A percentile compares a stretch with the other conserved stretches of the same genome.
Conservation (phyloP, 1,140 invertebrate species). For the Matsumurasca onukii region DNA sequence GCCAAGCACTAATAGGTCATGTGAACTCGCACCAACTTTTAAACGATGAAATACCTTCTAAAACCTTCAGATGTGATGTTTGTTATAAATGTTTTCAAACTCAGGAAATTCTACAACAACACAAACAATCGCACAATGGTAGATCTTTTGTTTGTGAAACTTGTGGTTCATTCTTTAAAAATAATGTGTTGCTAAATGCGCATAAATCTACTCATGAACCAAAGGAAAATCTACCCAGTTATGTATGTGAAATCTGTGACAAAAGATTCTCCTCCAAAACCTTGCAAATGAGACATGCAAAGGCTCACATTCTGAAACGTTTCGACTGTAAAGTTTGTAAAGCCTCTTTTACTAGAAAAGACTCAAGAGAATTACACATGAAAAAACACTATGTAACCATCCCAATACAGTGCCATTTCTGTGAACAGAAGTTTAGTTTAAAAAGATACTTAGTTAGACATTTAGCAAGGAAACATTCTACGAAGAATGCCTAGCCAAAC, state of each 20-base stretch:
- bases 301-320: not conserved
- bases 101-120: not conserved
- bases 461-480: too few relatives aligned
- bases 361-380: not conserved
- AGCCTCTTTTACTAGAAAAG: not conserved
- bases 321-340: not conserved
- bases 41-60: not conserved
- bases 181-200: not conserved
- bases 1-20: not conserved
- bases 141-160: not conserved
- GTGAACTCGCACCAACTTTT: not conserved
- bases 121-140: not conserved
- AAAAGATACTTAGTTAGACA: too few relatives aligned
- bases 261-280: not conserved
- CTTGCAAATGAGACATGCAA: not conserved
- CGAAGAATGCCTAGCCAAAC: too few relatives aligned
- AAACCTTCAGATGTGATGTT: not conserved
- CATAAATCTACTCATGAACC: slow-evolving; percentile 4
- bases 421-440: too few relatives aligned
- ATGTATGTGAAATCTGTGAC: not conserved
- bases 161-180: slow-evolving; percentile 8
- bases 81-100: not conserved
- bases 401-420: too few relatives aligned
- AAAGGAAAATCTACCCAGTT: not conserved
- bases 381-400: too few relatives aligned